Evolutionary conservation across 2,888 invertebrate genomes (phyloP), one percentile per base, ranked within the genome.

Genomic region (Orthosia gracilis): DNA sequence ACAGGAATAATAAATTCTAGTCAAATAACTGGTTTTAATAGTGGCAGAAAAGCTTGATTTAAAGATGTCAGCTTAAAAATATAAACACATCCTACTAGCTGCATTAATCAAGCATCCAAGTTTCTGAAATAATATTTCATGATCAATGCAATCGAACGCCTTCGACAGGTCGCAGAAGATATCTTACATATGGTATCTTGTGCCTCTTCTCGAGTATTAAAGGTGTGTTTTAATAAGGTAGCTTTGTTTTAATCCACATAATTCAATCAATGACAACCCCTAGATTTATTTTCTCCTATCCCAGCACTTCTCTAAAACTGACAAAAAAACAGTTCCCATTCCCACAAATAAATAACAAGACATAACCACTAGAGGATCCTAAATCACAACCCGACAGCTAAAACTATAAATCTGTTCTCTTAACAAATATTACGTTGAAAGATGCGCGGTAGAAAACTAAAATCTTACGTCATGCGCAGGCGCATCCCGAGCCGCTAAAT

Each of bases 401-500:
- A 49, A 54, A 65, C 85, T 59, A 87, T 85, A 87, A 85, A 88
- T 83, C 78, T 76, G 50, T 67, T 72, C 73, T 77, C 77, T 76
- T 82, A 64, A 69, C 74, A 74, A 80, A 82, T 78, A 83, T 84
- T 83, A 82, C 73, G 71, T 87, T 90, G 84, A 69, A 76, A 80
- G 69, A 84, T 69, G 70, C 89, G 76, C 89, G 73, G 71, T 72
- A 86, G 83, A 80, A 86, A 82, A 82, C 87, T 76, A 54, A 73
- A 77, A 76, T 71, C 69, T 87, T 87, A 80, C 87, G 87, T 87
- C 89, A 89, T 84, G 88, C 87, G 87, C 89, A 61, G 83, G 91
- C 91, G 90, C 93, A 91, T 92, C 92, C 89, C 82, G 49, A 80
- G 68, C 73, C 59, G 80, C 87, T 84, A 93, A 93, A 93, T 93